phyloP scores from a whole-genome alignment of 2,797 vertebrate species.

The Channallabes apus region DNA sequence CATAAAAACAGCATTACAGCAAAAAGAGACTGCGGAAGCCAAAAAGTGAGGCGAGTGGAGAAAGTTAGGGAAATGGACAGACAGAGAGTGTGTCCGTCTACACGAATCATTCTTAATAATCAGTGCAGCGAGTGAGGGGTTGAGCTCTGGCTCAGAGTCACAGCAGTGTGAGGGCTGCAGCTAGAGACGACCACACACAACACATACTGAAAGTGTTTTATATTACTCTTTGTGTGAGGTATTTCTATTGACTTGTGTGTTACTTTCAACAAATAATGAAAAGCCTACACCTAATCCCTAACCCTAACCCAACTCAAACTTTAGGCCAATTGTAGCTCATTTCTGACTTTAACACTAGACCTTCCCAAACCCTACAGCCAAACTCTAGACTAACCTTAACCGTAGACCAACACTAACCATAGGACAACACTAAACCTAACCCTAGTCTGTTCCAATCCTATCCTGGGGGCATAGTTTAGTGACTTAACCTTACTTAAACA shows the following conservation, averaged over 20 bases:
- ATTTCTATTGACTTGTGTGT: neutral
- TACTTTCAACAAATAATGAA: neutral
- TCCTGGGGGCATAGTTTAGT: no score
- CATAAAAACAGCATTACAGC: constrained; percentile 12
- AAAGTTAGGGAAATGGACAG: constrained; percentile 13
- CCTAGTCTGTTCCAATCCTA: neutral
- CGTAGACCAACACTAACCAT: neutral
- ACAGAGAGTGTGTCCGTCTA: constrained; percentile 5
- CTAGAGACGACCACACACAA: constrained; percentile 19
- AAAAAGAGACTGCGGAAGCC: neutral
- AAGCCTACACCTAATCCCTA: neutral
- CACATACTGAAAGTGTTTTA: constrained; percentile 5
- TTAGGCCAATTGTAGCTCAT: neutral
- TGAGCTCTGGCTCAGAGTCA: constrained; percentile 19
- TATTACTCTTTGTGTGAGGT: constrained; percentile 1
- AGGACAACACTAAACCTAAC: neutral
- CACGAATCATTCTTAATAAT: constrained; percentile 24
- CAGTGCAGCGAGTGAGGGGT: constrained; percentile 22
- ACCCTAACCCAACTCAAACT: neutral
- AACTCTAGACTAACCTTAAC: neutral
- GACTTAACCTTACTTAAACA: no score
- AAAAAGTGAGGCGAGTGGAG: constrained; percentile 2
- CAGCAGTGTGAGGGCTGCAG: constrained; percentile 18
- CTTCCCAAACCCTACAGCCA: neutral
- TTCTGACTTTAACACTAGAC: neutral